Evolutionary conservation across 2,113 vertebrate species (phyloP), one percentile per base, ranked within the genome.

Genomic region (Psilopogon haemacephalus): DNA sequence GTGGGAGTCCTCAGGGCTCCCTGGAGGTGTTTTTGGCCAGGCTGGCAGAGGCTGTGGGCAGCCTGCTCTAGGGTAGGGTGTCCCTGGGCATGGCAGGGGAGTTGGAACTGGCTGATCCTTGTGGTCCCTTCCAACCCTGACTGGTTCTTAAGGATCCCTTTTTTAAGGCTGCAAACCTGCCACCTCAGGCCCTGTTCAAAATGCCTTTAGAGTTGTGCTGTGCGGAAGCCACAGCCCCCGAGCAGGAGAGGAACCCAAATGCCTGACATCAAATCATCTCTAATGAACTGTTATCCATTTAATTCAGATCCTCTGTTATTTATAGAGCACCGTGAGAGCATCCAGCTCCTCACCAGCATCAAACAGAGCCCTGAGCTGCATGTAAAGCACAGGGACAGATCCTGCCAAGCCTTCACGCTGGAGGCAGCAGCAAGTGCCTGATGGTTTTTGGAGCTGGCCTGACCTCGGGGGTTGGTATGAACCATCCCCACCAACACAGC

Each of bases 301-400:
- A 80, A 94, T 96, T 95, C 84, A 89, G 80, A n/a, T 64, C 44
- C 86, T 92, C 91, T 1, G 76, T 88, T 96, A 95, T 94, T 93
- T 93, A 93, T 92, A 95, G 93, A 95, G 83, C 19, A 7, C 93
- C 17, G 30, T 4, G 20, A 88, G 93, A 93, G 88, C 90, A 84
- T n/a, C 73, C 93, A 92, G 90, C 90, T 90, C 94, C 84, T 96
- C 64, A 40, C 88, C 76, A 96, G 93, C 88, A 62, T 0, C n/a
- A 44, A 88, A 62, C 64, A 8, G n/a, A 88, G 56, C 38, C 92
- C 88, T 93, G 93, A 94, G 92, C 85, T 91, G 95, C 94, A 88
- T 96, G 38, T 69, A 37, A 92, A 95, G 94, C 59, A n/a, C 64
- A 2, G 88, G 94, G n/a, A 91, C 15, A 13, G 79, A 91, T 91